Conservation (phyloP, 2,797 vertebrate species). For the Alectoris magna region DNA sequence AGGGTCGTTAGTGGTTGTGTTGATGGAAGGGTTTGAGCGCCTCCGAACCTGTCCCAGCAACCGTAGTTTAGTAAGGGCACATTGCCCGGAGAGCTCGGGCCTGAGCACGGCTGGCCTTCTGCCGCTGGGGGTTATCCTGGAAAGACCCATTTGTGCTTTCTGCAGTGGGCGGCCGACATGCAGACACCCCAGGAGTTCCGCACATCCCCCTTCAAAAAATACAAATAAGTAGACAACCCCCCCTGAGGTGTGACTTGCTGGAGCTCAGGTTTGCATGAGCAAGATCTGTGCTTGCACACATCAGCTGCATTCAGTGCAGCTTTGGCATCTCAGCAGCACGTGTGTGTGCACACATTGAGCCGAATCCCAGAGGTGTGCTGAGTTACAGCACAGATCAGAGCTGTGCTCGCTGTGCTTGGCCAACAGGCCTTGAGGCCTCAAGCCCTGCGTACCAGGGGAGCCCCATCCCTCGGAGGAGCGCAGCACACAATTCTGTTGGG, state of each 20-base stretch:
- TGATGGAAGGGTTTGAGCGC: neutral
- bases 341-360: neutral
- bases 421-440: neutral
- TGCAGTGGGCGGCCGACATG: neutral
- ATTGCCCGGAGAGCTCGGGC: neutral
- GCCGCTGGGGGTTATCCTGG: neutral
- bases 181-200: neutral
- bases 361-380: neutral
- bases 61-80: neutral
- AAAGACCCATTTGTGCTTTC: neutral
- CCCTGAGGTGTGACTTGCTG: neutral
- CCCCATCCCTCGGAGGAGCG: neutral
- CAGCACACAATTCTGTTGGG: neutral
- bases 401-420: neutral
- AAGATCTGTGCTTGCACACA: neutral
- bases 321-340: neutral
- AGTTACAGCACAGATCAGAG: neutral
- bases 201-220: neutral
- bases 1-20: neutral
- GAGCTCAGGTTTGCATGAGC: neutral
- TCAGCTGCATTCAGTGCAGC: neutral
- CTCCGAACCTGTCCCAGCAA: fast-evolving
- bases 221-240: neutral
- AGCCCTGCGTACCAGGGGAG: neutral
- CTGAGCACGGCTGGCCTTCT: neutral